Conservation (phyloP, 2,797 vertebrate genomes). For the Vipera ursinii region DNA sequence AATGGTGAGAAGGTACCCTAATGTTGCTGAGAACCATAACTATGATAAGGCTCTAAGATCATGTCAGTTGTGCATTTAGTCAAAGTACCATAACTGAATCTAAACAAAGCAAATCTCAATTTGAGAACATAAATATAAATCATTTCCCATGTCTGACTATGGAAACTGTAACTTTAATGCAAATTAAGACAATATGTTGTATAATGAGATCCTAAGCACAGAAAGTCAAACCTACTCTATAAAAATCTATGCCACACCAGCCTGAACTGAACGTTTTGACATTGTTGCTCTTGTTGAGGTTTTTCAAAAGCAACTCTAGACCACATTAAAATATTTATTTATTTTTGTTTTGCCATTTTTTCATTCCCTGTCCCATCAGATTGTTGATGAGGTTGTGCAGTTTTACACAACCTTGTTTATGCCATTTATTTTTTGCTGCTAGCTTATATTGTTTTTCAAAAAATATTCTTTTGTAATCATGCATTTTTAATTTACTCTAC, state of each 20-base stretch:
- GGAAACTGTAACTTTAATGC: conserved; percentile 35
- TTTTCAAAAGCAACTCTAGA: conserved; percentile 19
- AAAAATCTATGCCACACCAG: background rate
- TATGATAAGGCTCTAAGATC: conserved; percentile 21
- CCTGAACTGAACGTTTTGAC: conserved; percentile 24
- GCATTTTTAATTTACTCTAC: background rate
- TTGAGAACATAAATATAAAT: conserved; percentile 42
- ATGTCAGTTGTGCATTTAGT: background rate
- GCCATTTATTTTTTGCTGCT: background rate
- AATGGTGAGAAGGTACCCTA: background rate
- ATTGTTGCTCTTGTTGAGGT: background rate
- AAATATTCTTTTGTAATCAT: conserved; percentile 1
- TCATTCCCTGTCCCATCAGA: conserved; percentile 4
- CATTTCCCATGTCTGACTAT: conserved; percentile 36
- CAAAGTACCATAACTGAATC: conserved; percentile 26
- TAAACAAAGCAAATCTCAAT: conserved; percentile 42
- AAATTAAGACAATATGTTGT: conserved; percentile 42
- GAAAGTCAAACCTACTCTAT: conserved; percentile 23
- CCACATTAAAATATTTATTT: conserved; percentile 26
- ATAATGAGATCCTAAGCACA: conserved; percentile 38
- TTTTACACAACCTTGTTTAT: conserved; percentile 10
- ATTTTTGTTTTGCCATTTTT: conserved; percentile 13
- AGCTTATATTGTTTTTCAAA: background rate
- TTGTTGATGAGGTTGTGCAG: conserved; percentile 18
- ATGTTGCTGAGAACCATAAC: background rate